These are phyloP conservation scores for Solea solea DNA, from an alignment of 2,113 vertebrate genomes.

Conservation along the genomic window DNA sequence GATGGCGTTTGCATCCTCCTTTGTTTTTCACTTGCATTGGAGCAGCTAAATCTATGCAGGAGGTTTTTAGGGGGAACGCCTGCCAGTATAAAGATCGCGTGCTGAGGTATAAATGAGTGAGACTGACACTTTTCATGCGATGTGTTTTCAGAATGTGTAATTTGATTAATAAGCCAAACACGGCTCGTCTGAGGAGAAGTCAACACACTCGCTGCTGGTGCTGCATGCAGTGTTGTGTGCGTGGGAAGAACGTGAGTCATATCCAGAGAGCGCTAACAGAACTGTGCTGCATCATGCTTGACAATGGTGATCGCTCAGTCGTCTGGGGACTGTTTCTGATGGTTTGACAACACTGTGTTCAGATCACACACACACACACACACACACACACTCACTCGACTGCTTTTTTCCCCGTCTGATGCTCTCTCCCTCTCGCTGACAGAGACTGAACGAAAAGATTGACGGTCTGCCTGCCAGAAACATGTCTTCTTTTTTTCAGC, in stretches of 20 bases:
- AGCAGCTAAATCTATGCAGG: slow-evolving; percentile 45
- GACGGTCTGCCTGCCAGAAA: slow-evolving; percentile 19
- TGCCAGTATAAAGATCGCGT: slow-evolving; percentile 10
- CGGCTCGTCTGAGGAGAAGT: slow-evolving; percentile 15
- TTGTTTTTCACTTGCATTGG: slow-evolving; percentile 13
- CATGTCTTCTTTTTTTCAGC: not conserved
- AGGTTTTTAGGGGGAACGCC: slow-evolving; percentile 16
- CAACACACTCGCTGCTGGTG: slow-evolving; percentile 25
- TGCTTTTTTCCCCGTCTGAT: not conserved
- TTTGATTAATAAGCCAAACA: slow-evolving; percentile 23
- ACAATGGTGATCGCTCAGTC: slow-evolving; percentile 42
- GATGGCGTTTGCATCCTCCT: slow-evolving; percentile 68
- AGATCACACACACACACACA: slow-evolving; percentile 21
- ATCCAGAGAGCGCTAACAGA: slow-evolving; percentile 52
- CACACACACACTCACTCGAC: not conserved
- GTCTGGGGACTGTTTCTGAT: slow-evolving; percentile 48
- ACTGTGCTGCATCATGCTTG: slow-evolving; percentile 72
- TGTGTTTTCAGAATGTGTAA: slow-evolving; percentile 32
- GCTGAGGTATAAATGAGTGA: slow-evolving; percentile 37
- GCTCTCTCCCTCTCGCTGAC: slow-evolving; percentile 2
- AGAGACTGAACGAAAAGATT: slow-evolving; percentile 9
- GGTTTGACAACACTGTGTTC: slow-evolving; percentile 50
- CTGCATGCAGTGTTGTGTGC: slow-evolving; percentile 43
- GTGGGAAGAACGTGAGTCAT: slow-evolving; percentile 76
- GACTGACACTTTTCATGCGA: slow-evolving; percentile 13